Evolutionary conservation across 2,888 invertebrate species (phyloP).

Genomic region (Drosophila leonis): DNA sequence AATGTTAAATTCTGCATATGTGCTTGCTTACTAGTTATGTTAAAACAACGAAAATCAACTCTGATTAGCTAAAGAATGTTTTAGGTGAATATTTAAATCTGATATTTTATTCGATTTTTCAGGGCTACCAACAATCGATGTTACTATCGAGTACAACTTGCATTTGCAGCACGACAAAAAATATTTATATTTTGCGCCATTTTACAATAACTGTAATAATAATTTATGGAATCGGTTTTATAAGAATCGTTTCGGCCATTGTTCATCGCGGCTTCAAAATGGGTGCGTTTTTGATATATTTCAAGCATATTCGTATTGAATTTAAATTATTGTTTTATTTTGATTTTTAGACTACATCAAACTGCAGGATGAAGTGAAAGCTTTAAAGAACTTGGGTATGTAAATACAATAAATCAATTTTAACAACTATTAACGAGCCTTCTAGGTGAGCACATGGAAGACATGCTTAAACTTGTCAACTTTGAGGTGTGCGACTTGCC

Average conservation of each 20-base stretch:
- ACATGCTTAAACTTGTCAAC: constrained; percentile 73
- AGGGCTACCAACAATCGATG: constrained; percentile 2
- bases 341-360: constrained; percentile 65
- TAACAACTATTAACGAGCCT: neutral
- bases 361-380: constrained; percentile 61
- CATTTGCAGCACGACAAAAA: neutral
- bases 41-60: neutral
- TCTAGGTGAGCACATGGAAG: constrained; percentile 78
- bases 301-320: neutral
- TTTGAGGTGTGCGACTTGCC: constrained; percentile 80
- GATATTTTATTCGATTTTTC: neutral
- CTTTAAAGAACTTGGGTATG: constrained; percentile 61
- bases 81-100: neutral
- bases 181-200: neutral
- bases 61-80: neutral
- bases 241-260: neutral
- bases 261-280: constrained; percentile 33
- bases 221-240: neutral
- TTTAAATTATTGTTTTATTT: neutral
- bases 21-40: no score
- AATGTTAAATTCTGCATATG: neutral
- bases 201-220: neutral
- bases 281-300: constrained; percentile 41
- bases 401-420: neutral
- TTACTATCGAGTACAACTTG: no score